Evolutionary conservation across 2,888 invertebrate species (phyloP).

Genomic region (Creontiades dilutus): DNA sequence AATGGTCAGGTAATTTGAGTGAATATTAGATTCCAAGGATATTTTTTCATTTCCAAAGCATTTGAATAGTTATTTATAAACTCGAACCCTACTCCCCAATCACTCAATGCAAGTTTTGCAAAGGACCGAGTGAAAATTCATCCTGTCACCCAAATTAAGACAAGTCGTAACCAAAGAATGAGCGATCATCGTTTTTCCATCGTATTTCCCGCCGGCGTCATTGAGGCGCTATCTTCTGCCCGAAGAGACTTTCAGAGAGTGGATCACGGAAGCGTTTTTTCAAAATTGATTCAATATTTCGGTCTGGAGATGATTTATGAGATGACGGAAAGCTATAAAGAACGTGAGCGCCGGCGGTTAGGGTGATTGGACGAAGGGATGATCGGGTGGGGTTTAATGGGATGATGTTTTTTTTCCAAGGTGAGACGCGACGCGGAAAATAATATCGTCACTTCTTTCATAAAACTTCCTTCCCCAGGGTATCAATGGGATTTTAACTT

Average conservation of each 20-base stretch:
- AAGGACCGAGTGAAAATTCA: not conserved
- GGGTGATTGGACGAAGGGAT: not conserved
- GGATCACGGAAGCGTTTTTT: slow-evolving; percentile 6
- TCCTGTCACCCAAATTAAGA: slow-evolving; percentile 3
- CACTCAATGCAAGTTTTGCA: not conserved
- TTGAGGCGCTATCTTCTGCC: not conserved
- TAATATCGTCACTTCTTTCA: slow-evolving; percentile 12
- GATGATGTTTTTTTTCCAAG: slow-evolving; percentile 1
- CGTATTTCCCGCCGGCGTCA: not conserved
- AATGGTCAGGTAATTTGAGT: no score
- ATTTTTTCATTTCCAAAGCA: no score
- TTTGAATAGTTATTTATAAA: no score
- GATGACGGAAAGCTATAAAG: slow-evolving; percentile 15
- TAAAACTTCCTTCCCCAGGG: not conserved
- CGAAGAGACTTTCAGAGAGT: not conserved
- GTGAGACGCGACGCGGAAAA: slow-evolving; percentile 2
- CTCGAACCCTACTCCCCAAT: no score
- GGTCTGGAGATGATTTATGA: not conserved
- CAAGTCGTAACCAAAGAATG: not conserved
- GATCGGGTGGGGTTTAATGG: not conserved
- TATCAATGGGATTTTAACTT: no score
- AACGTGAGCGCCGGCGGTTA: not conserved
- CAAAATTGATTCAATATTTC: slow-evolving; percentile 29
- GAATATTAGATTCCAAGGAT: no score
- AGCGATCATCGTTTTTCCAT: slow-evolving; percentile 16